Percentiles rank a stretch among this genome's conserved stretches.
These are phyloP conservation scores for Drosophila dives DNA, from an alignment of 2,888 invertebrate species.

Conservation along the genomic window DNA sequence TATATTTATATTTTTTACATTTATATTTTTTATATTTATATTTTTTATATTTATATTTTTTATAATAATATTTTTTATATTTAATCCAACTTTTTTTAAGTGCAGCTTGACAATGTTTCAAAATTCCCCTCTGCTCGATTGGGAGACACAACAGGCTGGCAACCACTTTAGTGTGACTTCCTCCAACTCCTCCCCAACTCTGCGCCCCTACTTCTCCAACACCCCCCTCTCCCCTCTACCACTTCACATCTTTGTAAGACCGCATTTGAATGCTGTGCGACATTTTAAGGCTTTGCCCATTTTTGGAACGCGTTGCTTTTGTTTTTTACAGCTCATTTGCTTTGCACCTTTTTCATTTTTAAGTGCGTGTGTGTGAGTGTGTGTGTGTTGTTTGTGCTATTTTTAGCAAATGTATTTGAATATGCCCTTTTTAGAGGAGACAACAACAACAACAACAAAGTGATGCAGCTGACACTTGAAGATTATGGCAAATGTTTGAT, in stretches of 20 bases:
- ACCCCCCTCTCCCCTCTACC: not conserved
- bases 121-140: conserved; percentile 19
- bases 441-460: conserved; percentile 33
- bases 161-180: conserved; percentile 51
- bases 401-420: conserved; percentile 48
- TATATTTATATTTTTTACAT: too few relatives aligned
- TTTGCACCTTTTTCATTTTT: conserved; percentile 60
- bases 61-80: too few relatives aligned
- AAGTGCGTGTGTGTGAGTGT: conserved; percentile 3
- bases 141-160: conserved; percentile 1
- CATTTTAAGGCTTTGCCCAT: conserved; percentile 60
- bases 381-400: conserved; percentile 38
- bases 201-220: not conserved
- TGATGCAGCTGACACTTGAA: conserved; percentile 71
- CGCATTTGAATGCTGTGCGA: conserved; percentile 54
- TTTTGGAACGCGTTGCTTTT: conserved; percentile 35
- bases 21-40: too few relatives aligned
- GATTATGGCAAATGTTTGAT: conserved; percentile 77
- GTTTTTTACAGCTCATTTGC: conserved; percentile 70
- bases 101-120: conserved; percentile 54
- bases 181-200: not conserved
- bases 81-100: conserved; percentile 13
- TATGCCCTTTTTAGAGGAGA: conserved; percentile 42
- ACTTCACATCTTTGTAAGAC: conserved; percentile 7
- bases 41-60: too few relatives aligned